A percentile compares a stretch with the other conserved stretches of the same genome.
These are phyloP conservation scores for Hippocampus barbouri DNA, from an alignment of 2,113 vertebrate genomes.

Conservation along the genomic window DNA sequence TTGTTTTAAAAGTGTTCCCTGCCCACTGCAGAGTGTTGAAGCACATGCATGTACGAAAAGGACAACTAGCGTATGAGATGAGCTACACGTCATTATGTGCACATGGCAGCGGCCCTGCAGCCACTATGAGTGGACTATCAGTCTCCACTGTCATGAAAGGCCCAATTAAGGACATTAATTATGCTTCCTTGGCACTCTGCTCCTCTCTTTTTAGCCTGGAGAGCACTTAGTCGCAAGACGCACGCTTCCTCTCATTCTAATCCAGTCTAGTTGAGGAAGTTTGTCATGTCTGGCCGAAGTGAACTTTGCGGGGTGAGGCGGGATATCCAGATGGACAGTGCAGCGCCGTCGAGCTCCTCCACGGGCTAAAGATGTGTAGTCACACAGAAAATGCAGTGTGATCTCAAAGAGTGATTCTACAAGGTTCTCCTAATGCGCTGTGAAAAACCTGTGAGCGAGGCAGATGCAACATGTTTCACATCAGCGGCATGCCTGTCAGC, in stretches of 20 bases:
- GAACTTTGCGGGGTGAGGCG: constrained; percentile 50
- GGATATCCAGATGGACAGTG: constrained; percentile 60
- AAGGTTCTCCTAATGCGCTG: constrained; percentile 56
- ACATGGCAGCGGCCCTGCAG: constrained; percentile 51
- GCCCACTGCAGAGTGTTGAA: constrained; percentile 13
- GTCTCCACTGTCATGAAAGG: constrained; percentile 50
- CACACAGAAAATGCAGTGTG: constrained; percentile 64
- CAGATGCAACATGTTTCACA: constrained; percentile 58
- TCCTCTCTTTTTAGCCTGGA: constrained; percentile 60
- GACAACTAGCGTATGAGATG: constrained; percentile 44
- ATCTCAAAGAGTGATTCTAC: constrained; percentile 53
- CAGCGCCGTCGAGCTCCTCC: constrained; percentile 45
- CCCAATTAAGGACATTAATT: constrained; percentile 70
- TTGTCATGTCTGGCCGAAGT: constrained; percentile 67
- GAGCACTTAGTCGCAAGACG: constrained; percentile 44
- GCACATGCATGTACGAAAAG: constrained; percentile 23
- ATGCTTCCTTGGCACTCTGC: constrained; percentile 69
- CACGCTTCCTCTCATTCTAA: constrained; percentile 42
- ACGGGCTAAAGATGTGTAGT: constrained; percentile 63
- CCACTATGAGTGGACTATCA: constrained; percentile 63
- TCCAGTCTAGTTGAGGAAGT: constrained; percentile 59
- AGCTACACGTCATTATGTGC: constrained; percentile 54
- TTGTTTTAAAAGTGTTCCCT: constrained; percentile 9
- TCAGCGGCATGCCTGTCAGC: constrained; percentile 45
- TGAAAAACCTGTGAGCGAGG: constrained; percentile 66